phyloP scores from a whole-genome alignment of 2,888 invertebrate genomes.

The Thymelicus lineola region DNA sequence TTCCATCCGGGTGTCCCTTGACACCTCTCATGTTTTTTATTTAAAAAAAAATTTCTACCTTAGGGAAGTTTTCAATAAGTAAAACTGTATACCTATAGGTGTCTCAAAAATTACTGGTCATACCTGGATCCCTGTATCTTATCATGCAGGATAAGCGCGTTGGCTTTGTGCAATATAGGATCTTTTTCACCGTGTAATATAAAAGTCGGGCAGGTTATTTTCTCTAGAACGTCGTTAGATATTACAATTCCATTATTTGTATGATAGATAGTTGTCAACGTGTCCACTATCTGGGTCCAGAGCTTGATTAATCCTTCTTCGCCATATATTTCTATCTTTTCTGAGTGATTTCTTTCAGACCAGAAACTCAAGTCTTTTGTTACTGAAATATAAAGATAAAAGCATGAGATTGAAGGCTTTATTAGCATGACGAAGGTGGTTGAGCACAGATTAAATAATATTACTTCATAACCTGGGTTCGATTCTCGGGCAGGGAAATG shows the following conservation, averaged over 20 bases:
- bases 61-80: too few species aligned
- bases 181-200: slow-evolving; percentile 95
- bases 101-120: background rate
- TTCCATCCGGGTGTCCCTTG: too few species aligned
- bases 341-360: slow-evolving; percentile 91
- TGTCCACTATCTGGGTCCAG: slow-evolving; percentile 91
- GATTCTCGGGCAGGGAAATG: too few species aligned
- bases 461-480: too few species aligned
- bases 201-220: slow-evolving; percentile 90
- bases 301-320: slow-evolving; percentile 87
- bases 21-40: too few species aligned
- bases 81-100: too few species aligned
- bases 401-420: slow-evolving; percentile 70
- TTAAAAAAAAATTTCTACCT: too few species aligned
- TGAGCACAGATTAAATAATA: too few species aligned
- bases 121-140: slow-evolving; percentile 89
- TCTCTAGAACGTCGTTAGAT: slow-evolving; percentile 87
- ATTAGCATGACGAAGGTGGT: too few species aligned
- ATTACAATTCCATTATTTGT: slow-evolving; percentile 86
- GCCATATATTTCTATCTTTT: slow-evolving; percentile 90
- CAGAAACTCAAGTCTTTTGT: slow-evolving; percentile 90
- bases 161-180: slow-evolving; percentile 89
- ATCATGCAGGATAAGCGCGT: slow-evolving; percentile 89
- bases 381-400: slow-evolving; percentile 67
- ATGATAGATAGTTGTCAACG: slow-evolving; percentile 82